These are phyloP conservation scores for Peromyscus leucopus DNA, from an alignment of 2,113 vertebrate genomes.

Conservation along the genomic window DNA sequence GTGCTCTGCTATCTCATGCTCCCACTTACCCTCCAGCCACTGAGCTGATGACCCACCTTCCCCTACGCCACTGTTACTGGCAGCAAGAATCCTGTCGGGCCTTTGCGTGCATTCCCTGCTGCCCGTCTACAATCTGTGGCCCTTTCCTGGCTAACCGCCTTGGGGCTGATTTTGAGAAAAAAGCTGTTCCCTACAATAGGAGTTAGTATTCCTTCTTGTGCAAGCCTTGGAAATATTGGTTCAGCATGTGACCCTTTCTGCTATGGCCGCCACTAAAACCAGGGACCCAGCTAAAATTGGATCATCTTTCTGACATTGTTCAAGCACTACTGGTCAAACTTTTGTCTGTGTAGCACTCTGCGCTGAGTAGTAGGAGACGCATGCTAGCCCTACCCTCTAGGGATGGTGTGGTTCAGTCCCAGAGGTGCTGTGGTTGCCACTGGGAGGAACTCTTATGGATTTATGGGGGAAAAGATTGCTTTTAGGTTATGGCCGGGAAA, in stretches of 20 bases:
- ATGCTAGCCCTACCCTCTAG: not conserved
- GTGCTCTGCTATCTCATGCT: not conserved
- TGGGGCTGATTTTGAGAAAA: slow-evolving; percentile 34
- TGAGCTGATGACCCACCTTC: not conserved
- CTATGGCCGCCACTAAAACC: slow-evolving; percentile 20
- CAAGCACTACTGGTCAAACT: not conserved
- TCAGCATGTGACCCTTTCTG: not conserved
- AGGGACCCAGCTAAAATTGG: not conserved
- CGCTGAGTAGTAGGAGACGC: not conserved
- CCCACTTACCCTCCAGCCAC: not conserved
- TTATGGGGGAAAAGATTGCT: not conserved
- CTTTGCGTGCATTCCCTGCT: not conserved
- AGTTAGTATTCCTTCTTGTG: slow-evolving; percentile 31
- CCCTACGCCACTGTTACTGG: not conserved
- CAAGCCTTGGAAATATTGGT: not conserved
- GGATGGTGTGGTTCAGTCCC: not conserved
- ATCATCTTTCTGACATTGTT: not conserved
- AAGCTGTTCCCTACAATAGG: not conserved
- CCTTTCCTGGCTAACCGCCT: not conserved
- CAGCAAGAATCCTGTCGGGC: not conserved
- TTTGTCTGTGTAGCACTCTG: not conserved
- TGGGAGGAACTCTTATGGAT: not conserved
- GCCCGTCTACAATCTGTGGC: not conserved
- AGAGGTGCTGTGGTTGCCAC: not conserved
- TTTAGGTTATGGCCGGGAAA: not conserved